Conservation (phyloP, 2,113 vertebrate genomes). For the Leiothrix lutea region DNA sequence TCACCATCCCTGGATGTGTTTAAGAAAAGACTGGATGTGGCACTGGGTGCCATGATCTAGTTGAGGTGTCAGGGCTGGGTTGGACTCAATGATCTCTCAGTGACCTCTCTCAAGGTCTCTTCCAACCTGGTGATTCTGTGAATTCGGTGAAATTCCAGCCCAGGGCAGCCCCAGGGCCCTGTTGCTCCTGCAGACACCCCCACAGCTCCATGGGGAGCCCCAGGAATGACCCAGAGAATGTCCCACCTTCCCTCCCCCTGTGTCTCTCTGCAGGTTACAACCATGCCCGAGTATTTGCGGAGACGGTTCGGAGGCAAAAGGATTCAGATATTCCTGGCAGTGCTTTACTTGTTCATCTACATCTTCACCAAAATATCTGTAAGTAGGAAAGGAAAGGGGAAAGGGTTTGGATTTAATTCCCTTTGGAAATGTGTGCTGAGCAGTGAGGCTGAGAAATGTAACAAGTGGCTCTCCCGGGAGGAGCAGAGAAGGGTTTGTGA, state of each 20-base stretch:
- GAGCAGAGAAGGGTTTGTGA: background rate
- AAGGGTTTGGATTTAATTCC: background rate
- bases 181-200: background rate
- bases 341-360: constrained; percentile 94
- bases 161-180: background rate
- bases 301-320: constrained; percentile 89
- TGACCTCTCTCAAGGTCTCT: too few relatives aligned
- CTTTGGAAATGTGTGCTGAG: background rate
- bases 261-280: constrained; percentile 80
- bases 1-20: too few relatives aligned
- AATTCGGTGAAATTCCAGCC: background rate
- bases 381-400: background rate
- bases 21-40: background rate
- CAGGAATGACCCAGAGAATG: fast-evolving
- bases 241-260: fast-evolving
- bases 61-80: background rate
- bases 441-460: background rate
- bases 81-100: too few relatives aligned
- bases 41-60: background rate
- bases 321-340: constrained; percentile 85
- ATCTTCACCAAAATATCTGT: constrained; percentile 99
- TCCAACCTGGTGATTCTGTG: too few relatives aligned
- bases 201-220: fast-evolving
- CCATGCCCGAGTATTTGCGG: constrained; percentile 93
- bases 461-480: background rate